These are phyloP conservation scores for Eilema caniola DNA, from an alignment of 2,888 invertebrate species.

Conservation along the genomic window DNA sequence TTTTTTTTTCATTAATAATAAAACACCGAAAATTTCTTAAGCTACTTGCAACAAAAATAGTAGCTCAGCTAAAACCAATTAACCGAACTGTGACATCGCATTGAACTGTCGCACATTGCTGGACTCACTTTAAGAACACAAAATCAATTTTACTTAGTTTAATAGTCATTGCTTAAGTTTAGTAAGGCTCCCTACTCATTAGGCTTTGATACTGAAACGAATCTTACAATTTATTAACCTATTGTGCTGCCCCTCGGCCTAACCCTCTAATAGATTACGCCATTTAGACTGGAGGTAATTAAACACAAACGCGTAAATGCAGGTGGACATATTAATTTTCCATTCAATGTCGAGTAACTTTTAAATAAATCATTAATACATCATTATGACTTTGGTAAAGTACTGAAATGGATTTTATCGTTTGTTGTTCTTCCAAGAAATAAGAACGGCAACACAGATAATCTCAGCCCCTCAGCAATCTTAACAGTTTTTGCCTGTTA, in stretches of 20 bases:
- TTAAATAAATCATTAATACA: background rate
- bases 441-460: too few relatives aligned
- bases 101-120: background rate
- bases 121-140: background rate
- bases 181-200: constrained; percentile 28
- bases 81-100: background rate
- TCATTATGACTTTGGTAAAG: background rate
- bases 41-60: too few relatives aligned
- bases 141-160: constrained; percentile 7
- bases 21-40: too few relatives aligned
- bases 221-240: constrained; percentile 36
- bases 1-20: too few relatives aligned
- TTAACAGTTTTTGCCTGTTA: too few relatives aligned
- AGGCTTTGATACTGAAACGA: constrained; percentile 30
- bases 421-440: too few relatives aligned
- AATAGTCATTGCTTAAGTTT: constrained; percentile 1
- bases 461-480: too few relatives aligned
- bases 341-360: constrained; percentile 15
- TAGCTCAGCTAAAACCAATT: too few relatives aligned
- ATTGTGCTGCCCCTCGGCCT: constrained; percentile 32
- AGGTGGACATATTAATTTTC: constrained; percentile 28
- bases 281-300: constrained; percentile 37
- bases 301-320: constrained; percentile 41
- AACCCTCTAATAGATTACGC: constrained; percentile 38
- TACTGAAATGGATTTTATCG: background rate